Evolutionary conservation across 2,888 invertebrate species (phyloP), one percentile per base, ranked within the genome.

Genomic region (Labia minor): DNA sequence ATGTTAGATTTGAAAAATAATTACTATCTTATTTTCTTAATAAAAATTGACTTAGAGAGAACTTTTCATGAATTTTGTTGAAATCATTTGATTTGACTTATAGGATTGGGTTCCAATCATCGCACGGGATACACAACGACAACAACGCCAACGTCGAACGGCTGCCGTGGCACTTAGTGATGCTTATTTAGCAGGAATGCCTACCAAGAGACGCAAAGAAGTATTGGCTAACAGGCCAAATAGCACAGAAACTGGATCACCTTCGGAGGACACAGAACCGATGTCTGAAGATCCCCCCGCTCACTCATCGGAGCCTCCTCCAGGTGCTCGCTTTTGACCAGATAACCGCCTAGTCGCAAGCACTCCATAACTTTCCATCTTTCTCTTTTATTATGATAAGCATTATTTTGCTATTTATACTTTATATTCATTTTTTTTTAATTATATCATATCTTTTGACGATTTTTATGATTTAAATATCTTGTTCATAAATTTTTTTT

Each of bases 21-120:
- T n/a, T n/a, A n/a, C n/a, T n/a, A n/a, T n/a, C n/a, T n/a, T n/a
- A n/a, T n/a, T n/a, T n/a, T n/a, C n/a, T n/a, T n/a, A n/a, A n/a
- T n/a, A n/a, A n/a, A n/a, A n/a, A n/a, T n/a, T n/a, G n/a, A n/a
- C n/a, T n/a, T n/a, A n/a, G n/a, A n/a, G n/a, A n/a, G n/a, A n/a
- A n/a, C n/a, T n/a, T n/a, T n/a, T n/a, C n/a, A n/a, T n/a, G n/a
- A n/a, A n/a, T n/a, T n/a, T n/a, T n/a, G n/a, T n/a, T n/a, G n/a
- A n/a, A n/a, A n/a, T n/a, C n/a, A n/a, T n/a, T n/a, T n/a, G n/a
- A n/a, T 26, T 26, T 26, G 26, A 6, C 72, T 74, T 73, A 1
- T 72, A 85, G 83, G 88, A 88, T 70, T 95, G 95, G 95, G 87
- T 93, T 69, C 92, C 94, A 8, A 88, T 94, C 70, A 90, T 96